phyloP scores from a whole-genome alignment of 1,140 invertebrate species.

The Trinorchestia longiramus region DNA sequence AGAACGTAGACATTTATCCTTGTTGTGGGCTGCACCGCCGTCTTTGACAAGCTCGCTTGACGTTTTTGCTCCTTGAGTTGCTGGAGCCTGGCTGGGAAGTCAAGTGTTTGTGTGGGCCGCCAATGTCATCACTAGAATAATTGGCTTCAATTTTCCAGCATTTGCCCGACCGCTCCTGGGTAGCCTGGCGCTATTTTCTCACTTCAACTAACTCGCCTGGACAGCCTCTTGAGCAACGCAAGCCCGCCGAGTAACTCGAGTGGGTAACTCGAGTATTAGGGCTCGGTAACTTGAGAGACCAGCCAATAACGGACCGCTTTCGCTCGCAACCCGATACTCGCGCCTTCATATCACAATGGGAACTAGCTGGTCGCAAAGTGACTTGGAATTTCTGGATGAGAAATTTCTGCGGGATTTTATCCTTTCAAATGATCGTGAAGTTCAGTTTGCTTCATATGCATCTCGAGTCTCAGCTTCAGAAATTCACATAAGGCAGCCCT shows the following conservation, averaged over 20 bases:
- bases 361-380: not conserved
- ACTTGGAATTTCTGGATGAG: not conserved
- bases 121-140: conserved; percentile 51
- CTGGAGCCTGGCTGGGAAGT: not conserved
- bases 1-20: too few relatives aligned
- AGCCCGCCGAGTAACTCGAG: conserved; percentile 31
- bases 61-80: not conserved
- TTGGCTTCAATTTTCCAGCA: conserved; percentile 45
- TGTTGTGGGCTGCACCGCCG: not conserved
- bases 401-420: not conserved
- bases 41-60: not conserved
- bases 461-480: too few relatives aligned
- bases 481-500: too few relatives aligned
- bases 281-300: conserved; percentile 10
- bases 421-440: too few relatives aligned
- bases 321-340: not conserved
- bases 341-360: conserved; percentile 45
- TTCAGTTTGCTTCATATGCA: too few relatives aligned
- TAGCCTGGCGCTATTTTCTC: conserved; percentile 19
- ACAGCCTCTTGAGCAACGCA: conserved; percentile 50
- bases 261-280: conserved; percentile 51
- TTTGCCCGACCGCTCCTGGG: conserved; percentile 12
- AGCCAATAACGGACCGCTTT: conserved; percentile 32
- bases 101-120: conserved; percentile 21
- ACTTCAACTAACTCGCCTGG: conserved; percentile 28